phyloP scores from a whole-genome alignment of 2,888 invertebrate genomes.

The Yponomeuta malinellus region DNA sequence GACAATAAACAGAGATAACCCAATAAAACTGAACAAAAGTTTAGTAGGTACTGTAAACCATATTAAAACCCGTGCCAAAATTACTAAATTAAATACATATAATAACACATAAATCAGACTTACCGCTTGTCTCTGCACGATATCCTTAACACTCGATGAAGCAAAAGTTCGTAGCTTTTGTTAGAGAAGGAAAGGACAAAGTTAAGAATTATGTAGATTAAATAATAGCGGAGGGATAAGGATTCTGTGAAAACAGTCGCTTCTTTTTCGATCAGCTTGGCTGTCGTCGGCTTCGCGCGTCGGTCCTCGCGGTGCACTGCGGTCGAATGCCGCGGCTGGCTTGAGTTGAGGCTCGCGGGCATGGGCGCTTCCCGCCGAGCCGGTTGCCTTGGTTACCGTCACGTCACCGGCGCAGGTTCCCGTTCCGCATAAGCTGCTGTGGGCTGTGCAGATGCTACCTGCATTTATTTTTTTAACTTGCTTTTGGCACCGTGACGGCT shows the following conservation, averaged over 20 bases:
- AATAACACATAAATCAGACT: background rate
- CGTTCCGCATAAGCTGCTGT: slow-evolving; percentile 11
- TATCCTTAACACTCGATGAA: background rate
- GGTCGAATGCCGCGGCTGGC: slow-evolving; percentile 54
- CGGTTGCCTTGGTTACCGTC: slow-evolving; percentile 58
- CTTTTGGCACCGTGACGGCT: too few species aligned
- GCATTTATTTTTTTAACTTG: background rate
- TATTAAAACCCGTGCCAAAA: too few species aligned
- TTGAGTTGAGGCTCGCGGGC: slow-evolving; percentile 21
- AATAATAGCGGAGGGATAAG: background rate
- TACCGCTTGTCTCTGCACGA: background rate
- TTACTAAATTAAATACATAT: background rate
- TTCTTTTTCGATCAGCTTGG: slow-evolving; percentile 58
- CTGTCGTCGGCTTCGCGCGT: slow-evolving; percentile 48
- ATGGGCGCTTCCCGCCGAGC: slow-evolving; percentile 66
- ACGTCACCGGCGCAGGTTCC: slow-evolving; percentile 15
- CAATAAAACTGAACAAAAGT: too few species aligned
- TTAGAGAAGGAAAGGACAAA: background rate
- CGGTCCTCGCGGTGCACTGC: slow-evolving; percentile 69
- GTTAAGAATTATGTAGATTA: background rate
- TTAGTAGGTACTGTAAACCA: too few species aligned
- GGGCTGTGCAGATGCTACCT: slow-evolving; percentile 5
- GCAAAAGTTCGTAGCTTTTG: slow-evolving; percentile 2
- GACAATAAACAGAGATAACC: too few species aligned
- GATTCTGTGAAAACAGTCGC: slow-evolving; percentile 32